Percentiles rank a stretch among this genome's conserved stretches.
Conservation (phyloP, 2,888 invertebrate species). For the Callyntrura sp. region DNA sequence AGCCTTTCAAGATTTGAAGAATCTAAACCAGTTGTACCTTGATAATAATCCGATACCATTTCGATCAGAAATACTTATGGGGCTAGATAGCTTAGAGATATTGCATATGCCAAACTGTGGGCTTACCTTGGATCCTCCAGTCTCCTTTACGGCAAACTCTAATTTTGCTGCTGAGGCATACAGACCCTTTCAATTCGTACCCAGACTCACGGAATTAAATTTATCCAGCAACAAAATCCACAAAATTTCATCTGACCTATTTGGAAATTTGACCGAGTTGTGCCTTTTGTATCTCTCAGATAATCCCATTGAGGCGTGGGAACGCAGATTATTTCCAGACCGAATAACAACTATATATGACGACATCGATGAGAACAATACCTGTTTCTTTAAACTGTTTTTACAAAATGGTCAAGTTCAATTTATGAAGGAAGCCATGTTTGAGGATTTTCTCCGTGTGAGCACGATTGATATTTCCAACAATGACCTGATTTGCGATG, state of each 20-base stretch:
- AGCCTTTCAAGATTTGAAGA: constrained; percentile 68
- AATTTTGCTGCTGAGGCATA: neutral
- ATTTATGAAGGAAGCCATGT: constrained; percentile 87
- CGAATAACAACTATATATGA: constrained; percentile 84
- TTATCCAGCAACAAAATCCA: constrained; percentile 87
- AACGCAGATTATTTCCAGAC: constrained; percentile 85
- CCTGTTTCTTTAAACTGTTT: constrained; percentile 87
- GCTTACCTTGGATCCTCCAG: constrained; percentile 50
- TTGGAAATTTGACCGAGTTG: constrained; percentile 85
- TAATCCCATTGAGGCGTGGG: constrained; percentile 88
- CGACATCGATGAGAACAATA: constrained; percentile 81
- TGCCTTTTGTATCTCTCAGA: constrained; percentile 87
- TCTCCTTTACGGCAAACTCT: no score
- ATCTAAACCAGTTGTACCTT: constrained; percentile 60
- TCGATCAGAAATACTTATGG: constrained; percentile 68
- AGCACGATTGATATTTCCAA: constrained; percentile 78
- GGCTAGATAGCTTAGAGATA: constrained; percentile 65
- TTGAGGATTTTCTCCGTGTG: constrained; percentile 87
- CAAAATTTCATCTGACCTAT: constrained; percentile 84
- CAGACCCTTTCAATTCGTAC: constrained; percentile 78
- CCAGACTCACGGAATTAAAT: constrained; percentile 86
- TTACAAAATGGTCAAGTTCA: constrained; percentile 86
- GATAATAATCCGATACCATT: constrained; percentile 58
- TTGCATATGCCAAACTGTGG: constrained; percentile 58
- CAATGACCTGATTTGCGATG: constrained; percentile 86